phyloP scores from a whole-genome alignment of 2,888 invertebrate species.

The Prenolepis imparis region DNA sequence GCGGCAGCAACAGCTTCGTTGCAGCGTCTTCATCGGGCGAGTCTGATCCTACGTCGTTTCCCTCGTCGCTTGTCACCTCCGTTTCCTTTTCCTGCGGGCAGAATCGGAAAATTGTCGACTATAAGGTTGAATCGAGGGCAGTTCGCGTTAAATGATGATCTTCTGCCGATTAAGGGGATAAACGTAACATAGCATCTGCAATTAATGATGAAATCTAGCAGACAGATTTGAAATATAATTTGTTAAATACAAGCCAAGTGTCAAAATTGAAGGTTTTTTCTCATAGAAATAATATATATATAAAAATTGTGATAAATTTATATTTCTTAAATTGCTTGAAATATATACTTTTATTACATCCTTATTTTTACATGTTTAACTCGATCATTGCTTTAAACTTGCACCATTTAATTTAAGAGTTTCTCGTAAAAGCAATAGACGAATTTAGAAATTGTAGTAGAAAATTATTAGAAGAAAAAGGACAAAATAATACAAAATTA shows the following conservation, averaged over 20 bases:
- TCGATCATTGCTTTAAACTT: too few species aligned
- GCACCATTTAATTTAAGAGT: too few species aligned
- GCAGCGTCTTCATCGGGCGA: slow-evolving; percentile 21
- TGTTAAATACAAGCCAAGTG: neutral
- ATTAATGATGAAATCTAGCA: slow-evolving; percentile 8
- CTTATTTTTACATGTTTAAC: too few species aligned
- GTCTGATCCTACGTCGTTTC: slow-evolving; percentile 5
- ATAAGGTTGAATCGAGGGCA: neutral
- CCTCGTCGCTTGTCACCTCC: slow-evolving; percentile 32
- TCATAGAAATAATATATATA: neutral
- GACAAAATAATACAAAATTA: too few species aligned
- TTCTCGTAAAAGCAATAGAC: too few species aligned
- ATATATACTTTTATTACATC: too few species aligned
- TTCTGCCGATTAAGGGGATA: neutral
- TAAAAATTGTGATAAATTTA: neutral
- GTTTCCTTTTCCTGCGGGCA: slow-evolving; percentile 2
- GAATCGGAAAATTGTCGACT: neutral
- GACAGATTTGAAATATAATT: neutral
- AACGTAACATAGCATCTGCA: neutral
- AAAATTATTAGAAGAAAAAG: too few species aligned
- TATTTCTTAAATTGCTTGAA: neutral
- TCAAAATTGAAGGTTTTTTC: too few species aligned
- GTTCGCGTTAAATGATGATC: neutral
- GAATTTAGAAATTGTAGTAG: too few species aligned
- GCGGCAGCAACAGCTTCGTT: neutral